Percentiles rank a stretch among this genome's conserved stretches.
These are phyloP conservation scores for Sylvia borin DNA, from an alignment of 2,797 vertebrate genomes.

Conservation along the genomic window DNA sequence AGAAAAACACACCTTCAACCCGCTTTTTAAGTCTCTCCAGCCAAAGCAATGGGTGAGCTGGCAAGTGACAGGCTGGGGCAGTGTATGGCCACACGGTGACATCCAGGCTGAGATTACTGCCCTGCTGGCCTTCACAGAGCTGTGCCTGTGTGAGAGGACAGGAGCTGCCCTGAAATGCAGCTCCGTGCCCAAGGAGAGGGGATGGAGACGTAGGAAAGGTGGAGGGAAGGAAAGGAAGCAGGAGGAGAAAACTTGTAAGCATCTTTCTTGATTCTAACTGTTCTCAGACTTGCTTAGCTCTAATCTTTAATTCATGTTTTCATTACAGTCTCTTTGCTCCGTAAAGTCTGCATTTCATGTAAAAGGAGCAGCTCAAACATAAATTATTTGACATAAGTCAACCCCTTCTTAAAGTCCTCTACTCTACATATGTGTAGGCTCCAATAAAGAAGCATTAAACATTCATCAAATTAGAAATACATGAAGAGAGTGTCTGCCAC, in stretches of 20 bases:
- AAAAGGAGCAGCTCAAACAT: slow-evolving; percentile 42
- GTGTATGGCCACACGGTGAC: background rate
- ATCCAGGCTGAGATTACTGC: background rate
- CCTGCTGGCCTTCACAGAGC: background rate
- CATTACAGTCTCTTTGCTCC: slow-evolving; percentile 52
- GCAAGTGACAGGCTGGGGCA: background rate
- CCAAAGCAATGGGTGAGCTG: background rate
- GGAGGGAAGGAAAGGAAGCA: background rate
- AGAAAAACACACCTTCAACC: background rate
- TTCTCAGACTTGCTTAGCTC: slow-evolving; percentile 27
- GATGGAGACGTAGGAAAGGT: background rate
- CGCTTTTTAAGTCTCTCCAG: background rate
- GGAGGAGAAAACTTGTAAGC: background rate
- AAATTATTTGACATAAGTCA: slow-evolving; percentile 46
- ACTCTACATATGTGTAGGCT: slow-evolving; percentile 27
- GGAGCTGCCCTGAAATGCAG: background rate
- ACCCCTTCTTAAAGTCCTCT: slow-evolving; percentile 32
- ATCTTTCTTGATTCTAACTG: slow-evolving; percentile 5
- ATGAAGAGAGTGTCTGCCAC: slow-evolving; percentile 25
- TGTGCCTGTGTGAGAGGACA: background rate
- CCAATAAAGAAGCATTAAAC: slow-evolving; percentile 59
- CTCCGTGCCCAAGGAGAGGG: background rate
- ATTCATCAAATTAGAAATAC: slow-evolving; percentile 63
- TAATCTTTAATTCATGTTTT: slow-evolving; percentile 65
- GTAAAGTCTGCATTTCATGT: slow-evolving; percentile 41